These are phyloP conservation scores for Sebastolobus altivelis DNA, from an alignment of 2,797 vertebrate species.

Conservation along the genomic window DNA sequence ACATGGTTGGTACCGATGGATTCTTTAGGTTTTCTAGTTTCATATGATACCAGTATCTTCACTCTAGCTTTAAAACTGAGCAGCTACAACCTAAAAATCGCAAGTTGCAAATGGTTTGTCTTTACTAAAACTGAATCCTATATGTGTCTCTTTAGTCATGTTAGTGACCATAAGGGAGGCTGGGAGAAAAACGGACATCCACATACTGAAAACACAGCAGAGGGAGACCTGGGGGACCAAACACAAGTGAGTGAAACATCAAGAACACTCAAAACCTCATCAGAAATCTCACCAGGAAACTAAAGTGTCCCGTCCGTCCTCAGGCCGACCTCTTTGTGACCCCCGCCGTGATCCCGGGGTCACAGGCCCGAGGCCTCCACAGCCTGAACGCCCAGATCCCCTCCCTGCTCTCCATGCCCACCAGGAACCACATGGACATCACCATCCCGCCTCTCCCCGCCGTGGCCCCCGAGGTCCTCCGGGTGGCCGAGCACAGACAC, in stretches of 20 bases:
- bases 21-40: no score
- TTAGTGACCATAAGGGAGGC: conserved; percentile 89
- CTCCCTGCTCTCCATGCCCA: conserved; percentile 95
- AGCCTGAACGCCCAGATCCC: conserved; percentile 90
- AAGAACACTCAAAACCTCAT: neutral
- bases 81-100: no score
- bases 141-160: conserved; percentile 82
- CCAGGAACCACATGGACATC: conserved; percentile 98
- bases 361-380: conserved; percentile 79
- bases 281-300: neutral
- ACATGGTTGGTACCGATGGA: no score
- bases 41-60: no score
- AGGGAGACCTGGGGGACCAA: conserved; percentile 89
- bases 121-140: neutral
- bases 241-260: conserved; percentile 84
- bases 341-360: conserved; percentile 84
- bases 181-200: conserved; percentile 89
- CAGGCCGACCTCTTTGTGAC: conserved; percentile 87
- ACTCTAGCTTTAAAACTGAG: no score
- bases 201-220: conserved; percentile 82
- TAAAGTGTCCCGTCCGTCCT: neutral
- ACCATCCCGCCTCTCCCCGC: conserved; percentile 93
- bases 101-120: neutral
- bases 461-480: conserved; percentile 93
- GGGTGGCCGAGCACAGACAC: conserved; percentile 96